Evolutionary conservation across 2,888 invertebrate genomes (phyloP).

Genomic region (Acheta domesticus): DNA sequence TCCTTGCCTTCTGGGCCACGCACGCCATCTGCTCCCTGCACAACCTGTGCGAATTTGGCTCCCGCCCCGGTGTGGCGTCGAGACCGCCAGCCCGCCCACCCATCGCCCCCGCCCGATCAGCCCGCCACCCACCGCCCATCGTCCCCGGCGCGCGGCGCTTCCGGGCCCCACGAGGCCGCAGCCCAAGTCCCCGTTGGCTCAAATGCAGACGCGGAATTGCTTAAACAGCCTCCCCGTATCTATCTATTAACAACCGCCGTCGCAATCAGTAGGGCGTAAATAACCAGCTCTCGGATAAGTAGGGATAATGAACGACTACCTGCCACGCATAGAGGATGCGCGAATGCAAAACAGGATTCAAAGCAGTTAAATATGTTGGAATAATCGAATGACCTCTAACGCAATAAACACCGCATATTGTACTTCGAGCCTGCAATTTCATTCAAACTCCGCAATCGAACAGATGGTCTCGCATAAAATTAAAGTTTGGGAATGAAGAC

Average conservation of each 20-base stretch:
- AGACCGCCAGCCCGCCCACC: too few species aligned
- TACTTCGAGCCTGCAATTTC: neutral
- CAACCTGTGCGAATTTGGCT: too few species aligned
- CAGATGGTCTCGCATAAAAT: too few species aligned
- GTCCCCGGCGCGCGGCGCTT: too few species aligned
- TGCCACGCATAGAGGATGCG: neutral
- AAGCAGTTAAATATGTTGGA: constrained; percentile 18
- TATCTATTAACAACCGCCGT: constrained; percentile 9
- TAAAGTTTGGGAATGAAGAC: too few species aligned
- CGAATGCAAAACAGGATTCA: neutral
- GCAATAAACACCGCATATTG: neutral
- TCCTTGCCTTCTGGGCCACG: too few species aligned
- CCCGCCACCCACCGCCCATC: too few species aligned
- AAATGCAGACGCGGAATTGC: neutral
- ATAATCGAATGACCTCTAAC: neutral
- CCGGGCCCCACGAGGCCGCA: too few species aligned
- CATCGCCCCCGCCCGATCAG: too few species aligned
- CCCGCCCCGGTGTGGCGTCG: too few species aligned
- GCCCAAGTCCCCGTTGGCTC: neutral
- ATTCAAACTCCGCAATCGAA: too few species aligned
- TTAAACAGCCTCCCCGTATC: constrained; percentile 4
- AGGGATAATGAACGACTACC: constrained; percentile 10
- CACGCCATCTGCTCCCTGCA: too few species aligned
- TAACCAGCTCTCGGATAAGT: constrained; percentile 6
- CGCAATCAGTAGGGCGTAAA: constrained; percentile 9